These are phyloP conservation scores for Hylomyscus alleni DNA, from an alignment of 2,797 vertebrate genomes.

Conservation along the genomic window DNA sequence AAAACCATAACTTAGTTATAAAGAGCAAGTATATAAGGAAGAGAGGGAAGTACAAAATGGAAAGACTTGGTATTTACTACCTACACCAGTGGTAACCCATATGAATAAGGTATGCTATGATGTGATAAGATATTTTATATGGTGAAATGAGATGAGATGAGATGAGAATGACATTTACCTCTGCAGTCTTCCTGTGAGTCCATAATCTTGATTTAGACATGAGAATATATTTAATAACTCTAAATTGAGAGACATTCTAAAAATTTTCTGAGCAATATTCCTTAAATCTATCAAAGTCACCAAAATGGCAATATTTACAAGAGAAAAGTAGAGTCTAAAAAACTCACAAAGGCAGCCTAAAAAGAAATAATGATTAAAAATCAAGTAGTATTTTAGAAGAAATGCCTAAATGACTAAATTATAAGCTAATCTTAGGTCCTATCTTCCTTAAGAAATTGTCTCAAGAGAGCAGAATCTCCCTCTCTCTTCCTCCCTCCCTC, in stretches of 20 bases:
- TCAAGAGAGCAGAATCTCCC: not conserved
- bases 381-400: not conserved
- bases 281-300: slow-evolving; percentile 34
- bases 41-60: not conserved
- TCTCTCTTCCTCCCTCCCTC: not conserved
- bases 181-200: not conserved
- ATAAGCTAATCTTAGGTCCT: not conserved
- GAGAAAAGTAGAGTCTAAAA: slow-evolving; percentile 31
- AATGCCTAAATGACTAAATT: slow-evolving; percentile 1
- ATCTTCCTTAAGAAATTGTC: not conserved
- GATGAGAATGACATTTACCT: not conserved
- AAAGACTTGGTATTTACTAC: not conserved
- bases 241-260: not conserved
- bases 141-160: not conserved
- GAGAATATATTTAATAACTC: slow-evolving; percentile 13
- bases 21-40: not conserved
- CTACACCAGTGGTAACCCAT: not conserved
- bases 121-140: not conserved
- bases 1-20: not conserved
- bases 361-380: slow-evolving; percentile 9
- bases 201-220: not conserved
- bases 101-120: not conserved
- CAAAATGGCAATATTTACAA: not conserved
- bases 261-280: not conserved
- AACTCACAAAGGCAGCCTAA: slow-evolving; percentile 11